phyloP scores from a whole-genome alignment of 2,797 vertebrate species.

The Taenioides sp. region DNA sequence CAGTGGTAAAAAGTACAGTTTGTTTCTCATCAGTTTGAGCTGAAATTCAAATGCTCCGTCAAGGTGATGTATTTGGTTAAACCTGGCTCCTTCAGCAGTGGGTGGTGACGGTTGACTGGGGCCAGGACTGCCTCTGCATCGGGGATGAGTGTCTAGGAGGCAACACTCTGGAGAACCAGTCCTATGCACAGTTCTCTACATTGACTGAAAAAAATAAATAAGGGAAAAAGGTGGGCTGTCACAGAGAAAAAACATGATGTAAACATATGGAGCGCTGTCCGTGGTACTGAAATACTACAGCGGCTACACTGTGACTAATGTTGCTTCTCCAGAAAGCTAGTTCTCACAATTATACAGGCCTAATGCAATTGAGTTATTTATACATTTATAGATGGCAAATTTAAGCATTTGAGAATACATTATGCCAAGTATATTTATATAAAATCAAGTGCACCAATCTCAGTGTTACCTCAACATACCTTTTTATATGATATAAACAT shows the following conservation, averaged over 20 bases:
- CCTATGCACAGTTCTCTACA: slow-evolving; percentile 27
- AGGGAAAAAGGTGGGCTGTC: background rate
- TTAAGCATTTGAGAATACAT: background rate
- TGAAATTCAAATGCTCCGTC: slow-evolving; percentile 30
- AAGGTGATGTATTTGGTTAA: slow-evolving; percentile 33
- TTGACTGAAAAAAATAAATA: background rate
- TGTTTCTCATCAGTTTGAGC: slow-evolving; percentile 20
- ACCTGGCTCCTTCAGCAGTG: slow-evolving; percentile 27
- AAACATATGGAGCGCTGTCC: slow-evolving; percentile 26
- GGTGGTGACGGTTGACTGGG: slow-evolving; percentile 14
- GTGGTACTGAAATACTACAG: slow-evolving; percentile 37
- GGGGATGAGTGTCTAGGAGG: slow-evolving; percentile 22
- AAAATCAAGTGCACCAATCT: background rate
- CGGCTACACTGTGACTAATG: background rate
- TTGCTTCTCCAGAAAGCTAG: background rate
- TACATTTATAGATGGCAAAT: background rate
- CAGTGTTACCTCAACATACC: background rate
- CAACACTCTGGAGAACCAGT: slow-evolving; percentile 14
- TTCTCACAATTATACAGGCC: background rate
- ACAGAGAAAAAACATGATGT: background rate
- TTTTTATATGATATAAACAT: background rate
- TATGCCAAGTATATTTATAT: background rate
- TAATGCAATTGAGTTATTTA: background rate
- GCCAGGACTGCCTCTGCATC: slow-evolving; percentile 22
- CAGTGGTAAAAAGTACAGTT: slow-evolving; percentile 26